phyloP scores from a whole-genome alignment of 2,113 vertebrate genomes.

The Chaenogobius annularis region DNA sequence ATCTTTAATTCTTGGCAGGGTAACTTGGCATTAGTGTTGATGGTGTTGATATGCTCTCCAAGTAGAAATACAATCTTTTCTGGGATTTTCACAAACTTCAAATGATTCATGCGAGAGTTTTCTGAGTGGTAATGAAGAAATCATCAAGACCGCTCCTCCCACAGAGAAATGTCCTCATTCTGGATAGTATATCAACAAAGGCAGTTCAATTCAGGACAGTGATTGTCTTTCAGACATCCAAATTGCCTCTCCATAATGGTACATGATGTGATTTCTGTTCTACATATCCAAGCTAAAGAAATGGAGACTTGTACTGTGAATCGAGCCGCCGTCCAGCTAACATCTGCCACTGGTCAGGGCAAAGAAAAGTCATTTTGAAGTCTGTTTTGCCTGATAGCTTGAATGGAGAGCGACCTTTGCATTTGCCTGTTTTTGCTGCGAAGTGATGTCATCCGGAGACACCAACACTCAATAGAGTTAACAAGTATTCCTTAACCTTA shows the following conservation, averaged over 20 bases:
- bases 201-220: conserved; percentile 81
- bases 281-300: conserved; percentile 80
- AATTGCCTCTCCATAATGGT: conserved; percentile 84
- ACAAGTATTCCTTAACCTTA: conserved; percentile 77
- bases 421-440: conserved; percentile 83
- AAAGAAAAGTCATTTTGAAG: conserved; percentile 85
- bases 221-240: conserved; percentile 83
- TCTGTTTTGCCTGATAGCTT: conserved; percentile 84
- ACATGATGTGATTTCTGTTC: conserved; percentile 73
- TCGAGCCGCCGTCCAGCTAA: conserved; percentile 81
- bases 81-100: conserved; percentile 86
- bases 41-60: too few species aligned
- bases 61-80: conserved; percentile 78
- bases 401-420: conserved; percentile 84
- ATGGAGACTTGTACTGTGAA: conserved; percentile 91
- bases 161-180: conserved; percentile 79
- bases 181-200: conserved; percentile 73
- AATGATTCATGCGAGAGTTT: conserved; percentile 83
- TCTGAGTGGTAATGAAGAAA: conserved; percentile 83
- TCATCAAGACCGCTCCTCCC: conserved; percentile 83
- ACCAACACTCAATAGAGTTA: conserved; percentile 77
- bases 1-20: conserved; percentile 74
- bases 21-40: conserved; percentile 77
- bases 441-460: conserved; percentile 76
- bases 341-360: conserved; percentile 79